These are phyloP conservation scores for Sebastolobus altivelis DNA, from an alignment of 2,797 vertebrate genomes.

Conservation along the genomic window DNA sequence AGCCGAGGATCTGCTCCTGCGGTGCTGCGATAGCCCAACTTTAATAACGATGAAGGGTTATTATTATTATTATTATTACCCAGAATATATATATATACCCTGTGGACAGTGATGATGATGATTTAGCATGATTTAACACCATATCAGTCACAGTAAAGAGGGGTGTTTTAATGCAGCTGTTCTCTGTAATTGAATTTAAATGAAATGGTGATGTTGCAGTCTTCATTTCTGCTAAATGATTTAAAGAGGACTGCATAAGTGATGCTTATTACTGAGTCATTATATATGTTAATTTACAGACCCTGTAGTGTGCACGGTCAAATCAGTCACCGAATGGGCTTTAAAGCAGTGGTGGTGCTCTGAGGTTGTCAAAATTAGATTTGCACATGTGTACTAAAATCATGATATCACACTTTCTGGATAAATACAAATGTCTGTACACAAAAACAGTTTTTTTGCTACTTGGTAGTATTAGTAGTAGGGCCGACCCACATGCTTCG, in stretches of 20 bases:
- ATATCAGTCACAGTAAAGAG: conserved; percentile 11
- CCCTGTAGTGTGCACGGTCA: background rate
- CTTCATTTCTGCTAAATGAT: background rate
- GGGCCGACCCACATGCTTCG: no score
- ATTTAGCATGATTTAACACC: conserved; percentile 35
- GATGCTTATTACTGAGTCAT: background rate
- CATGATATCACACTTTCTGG: no score
- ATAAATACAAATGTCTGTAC: no score
- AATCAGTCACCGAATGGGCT: background rate
- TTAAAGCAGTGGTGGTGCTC: background rate
- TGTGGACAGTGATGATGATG: conserved; percentile 2
- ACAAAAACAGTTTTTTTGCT: no score
- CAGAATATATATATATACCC: background rate
- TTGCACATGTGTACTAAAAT: no score
- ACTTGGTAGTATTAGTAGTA: no score
- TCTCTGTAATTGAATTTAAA: background rate
- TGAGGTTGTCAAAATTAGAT: no score
- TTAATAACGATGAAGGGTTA: conserved; percentile 4
- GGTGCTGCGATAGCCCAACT: conserved; percentile 19
- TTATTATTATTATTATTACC: conserved; percentile 25
- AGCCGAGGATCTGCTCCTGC: conserved; percentile 30
- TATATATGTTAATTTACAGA: background rate
- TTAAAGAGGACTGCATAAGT: background rate
- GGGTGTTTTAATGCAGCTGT: conserved; percentile 20
- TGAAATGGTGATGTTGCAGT: background rate